These are phyloP conservation scores for Zaprionus obscuricornis DNA, from an alignment of 2,888 invertebrate species.

Conservation along the genomic window DNA sequence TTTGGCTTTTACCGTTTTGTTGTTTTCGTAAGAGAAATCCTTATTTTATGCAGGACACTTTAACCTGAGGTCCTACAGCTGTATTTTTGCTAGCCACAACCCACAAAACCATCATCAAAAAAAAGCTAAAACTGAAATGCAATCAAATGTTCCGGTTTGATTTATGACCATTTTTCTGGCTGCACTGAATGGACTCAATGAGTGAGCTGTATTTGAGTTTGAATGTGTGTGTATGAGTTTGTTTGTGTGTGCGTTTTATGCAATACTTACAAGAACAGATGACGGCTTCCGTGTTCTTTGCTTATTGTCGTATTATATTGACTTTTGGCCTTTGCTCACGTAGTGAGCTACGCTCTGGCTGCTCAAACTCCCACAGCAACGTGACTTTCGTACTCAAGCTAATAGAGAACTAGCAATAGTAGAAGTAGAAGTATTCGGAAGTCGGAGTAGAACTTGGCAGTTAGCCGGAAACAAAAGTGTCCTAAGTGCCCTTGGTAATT, in stretches of 20 bases:
- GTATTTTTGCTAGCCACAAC: constrained; percentile 7
- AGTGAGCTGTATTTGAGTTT: too few relatives aligned
- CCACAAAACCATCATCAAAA: constrained; percentile 16
- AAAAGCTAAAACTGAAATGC: constrained; percentile 46
- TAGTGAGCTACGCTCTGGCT: constrained; percentile 38
- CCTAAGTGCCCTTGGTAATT: constrained; percentile 9
- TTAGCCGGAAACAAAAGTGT: too few relatives aligned
- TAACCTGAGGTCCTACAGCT: background rate
- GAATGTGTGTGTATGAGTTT: background rate
- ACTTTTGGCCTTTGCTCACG: constrained; percentile 58
- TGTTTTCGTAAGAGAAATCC: background rate
- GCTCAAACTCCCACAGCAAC: constrained; percentile 51
- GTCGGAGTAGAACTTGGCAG: background rate
- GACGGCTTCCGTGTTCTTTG: constrained; percentile 13
- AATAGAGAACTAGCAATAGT: background rate
- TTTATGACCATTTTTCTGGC: constrained; percentile 48
- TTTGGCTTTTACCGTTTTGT: too few relatives aligned
- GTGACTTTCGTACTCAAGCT: constrained; percentile 49
- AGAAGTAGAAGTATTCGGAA: background rate
- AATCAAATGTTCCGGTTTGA: constrained; percentile 62
- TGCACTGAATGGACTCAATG: constrained; percentile 50
- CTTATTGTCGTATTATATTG: constrained; percentile 63
- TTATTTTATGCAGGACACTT: background rate
- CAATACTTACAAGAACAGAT: constrained; percentile 13
- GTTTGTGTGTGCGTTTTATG: constrained; percentile 57